These are phyloP conservation scores for Datnioides undecimradiatus DNA, from an alignment of 2,113 vertebrate genomes.

Conservation along the genomic window DNA sequence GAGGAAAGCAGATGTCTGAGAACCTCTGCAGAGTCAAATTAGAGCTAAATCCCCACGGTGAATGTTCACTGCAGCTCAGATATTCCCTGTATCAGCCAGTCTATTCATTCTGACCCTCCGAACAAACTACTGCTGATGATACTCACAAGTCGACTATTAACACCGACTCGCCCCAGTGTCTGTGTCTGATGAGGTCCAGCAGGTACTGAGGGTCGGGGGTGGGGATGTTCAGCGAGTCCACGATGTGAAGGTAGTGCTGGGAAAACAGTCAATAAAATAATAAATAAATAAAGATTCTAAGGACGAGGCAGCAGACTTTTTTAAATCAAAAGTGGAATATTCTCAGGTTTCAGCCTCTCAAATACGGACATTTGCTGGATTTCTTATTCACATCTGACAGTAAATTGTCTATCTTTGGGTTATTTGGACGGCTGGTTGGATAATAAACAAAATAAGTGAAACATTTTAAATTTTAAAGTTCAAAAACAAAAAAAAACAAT, in stretches of 20 bases:
- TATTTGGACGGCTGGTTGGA: neutral
- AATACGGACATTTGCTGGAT: neutral
- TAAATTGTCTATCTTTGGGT: neutral
- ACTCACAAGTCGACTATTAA: slow-evolving; percentile 90
- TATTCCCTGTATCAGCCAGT: too few relatives aligned
- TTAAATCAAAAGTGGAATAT: too few relatives aligned
- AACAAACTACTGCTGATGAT: neutral
- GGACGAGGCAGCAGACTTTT: too few relatives aligned
- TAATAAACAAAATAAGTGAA: neutral
- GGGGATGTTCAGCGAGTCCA: slow-evolving; percentile 89
- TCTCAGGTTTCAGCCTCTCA: too few relatives aligned
- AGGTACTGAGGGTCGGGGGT: slow-evolving; percentile 88
- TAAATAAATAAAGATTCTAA: too few relatives aligned
- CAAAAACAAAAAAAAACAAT: too few relatives aligned
- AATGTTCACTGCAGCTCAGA: too few relatives aligned
- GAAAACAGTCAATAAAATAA: neutral
- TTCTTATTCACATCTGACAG: neutral
- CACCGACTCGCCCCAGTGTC: slow-evolving; percentile 88
- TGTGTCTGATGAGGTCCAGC: slow-evolving; percentile 82
- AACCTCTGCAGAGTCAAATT: too few relatives aligned
- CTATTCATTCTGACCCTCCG: too few relatives aligned
- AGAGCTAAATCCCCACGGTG: too few relatives aligned
- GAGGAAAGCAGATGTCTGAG: too few relatives aligned
- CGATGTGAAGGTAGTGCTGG: slow-evolving; percentile 87
- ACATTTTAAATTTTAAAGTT: too few relatives aligned